Evolutionary conservation across 2,888 invertebrate genomes (phyloP).

Genomic region (Neoascia interrupta): DNA sequence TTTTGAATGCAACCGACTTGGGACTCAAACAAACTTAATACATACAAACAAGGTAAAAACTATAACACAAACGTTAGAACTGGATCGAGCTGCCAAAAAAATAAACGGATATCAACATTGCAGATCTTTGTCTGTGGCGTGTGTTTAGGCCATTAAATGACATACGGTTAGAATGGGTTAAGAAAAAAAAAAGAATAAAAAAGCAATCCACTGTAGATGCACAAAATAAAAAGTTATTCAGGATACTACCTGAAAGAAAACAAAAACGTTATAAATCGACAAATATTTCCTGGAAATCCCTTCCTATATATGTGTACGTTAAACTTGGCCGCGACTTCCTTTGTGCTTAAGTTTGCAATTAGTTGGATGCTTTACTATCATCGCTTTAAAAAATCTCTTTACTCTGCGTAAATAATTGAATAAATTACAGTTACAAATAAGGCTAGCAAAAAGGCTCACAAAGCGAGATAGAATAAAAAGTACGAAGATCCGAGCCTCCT

Average conservation of each 20-base stretch:
- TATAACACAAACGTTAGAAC: slow-evolving; percentile 70
- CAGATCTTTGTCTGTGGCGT: slow-evolving; percentile 20
- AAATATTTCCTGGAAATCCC: slow-evolving; percentile 68
- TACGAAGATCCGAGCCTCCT: too few species aligned
- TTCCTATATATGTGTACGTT: slow-evolving; percentile 58
- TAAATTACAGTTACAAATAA: too few species aligned
- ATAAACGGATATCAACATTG: slow-evolving; percentile 32
- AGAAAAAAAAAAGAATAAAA: slow-evolving; percentile 21
- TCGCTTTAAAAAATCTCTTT: not conserved
- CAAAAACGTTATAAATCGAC: slow-evolving; percentile 59
- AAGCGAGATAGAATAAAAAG: too few species aligned
- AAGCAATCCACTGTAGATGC: slow-evolving; percentile 24
- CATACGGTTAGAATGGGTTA: slow-evolving; percentile 39
- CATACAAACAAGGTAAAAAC: slow-evolving; percentile 45
- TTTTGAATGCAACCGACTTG: slow-evolving; percentile 46
- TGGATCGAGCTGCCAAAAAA: slow-evolving; percentile 57
- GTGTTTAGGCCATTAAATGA: slow-evolving; percentile 21
- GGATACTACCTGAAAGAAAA: slow-evolving; percentile 2
- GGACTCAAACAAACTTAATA: slow-evolving; percentile 35
- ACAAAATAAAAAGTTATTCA: slow-evolving; percentile 16
- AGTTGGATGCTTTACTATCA: not conserved
- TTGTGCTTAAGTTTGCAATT: not conserved
- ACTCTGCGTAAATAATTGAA: too few species aligned
- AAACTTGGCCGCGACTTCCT: slow-evolving; percentile 60
- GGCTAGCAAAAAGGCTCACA: too few species aligned